Percentiles rank a stretch among this genome's conserved stretches.
Evolutionary conservation across 2,113 vertebrate genomes (phyloP).

Genomic region (Lepus americanus): DNA sequence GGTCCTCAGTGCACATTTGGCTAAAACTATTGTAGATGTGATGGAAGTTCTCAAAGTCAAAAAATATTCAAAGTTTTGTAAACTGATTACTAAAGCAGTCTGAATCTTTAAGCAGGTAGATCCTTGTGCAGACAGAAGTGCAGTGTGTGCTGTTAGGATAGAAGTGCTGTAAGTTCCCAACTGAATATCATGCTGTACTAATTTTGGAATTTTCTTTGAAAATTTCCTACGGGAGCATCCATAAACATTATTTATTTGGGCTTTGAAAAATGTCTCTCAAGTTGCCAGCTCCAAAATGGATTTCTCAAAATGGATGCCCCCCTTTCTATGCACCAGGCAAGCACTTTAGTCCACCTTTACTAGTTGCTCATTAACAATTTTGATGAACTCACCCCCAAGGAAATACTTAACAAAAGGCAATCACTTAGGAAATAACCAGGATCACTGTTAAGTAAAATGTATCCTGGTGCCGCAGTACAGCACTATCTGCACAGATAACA

Average conservation of each 20-base stretch:
- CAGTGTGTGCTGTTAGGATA: background rate
- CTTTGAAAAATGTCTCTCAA: background rate
- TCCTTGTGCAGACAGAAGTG: background rate
- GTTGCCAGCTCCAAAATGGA: background rate
- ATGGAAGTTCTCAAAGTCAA: constrained; percentile 67
- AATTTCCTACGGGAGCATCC: background rate
- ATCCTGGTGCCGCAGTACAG: too few species aligned
- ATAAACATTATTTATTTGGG: constrained; percentile 7
- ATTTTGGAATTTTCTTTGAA: background rate
- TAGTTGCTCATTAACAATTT: background rate
- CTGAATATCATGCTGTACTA: background rate
- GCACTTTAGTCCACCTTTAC: background rate
- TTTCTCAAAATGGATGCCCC: background rate
- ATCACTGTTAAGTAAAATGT: background rate
- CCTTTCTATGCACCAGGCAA: background rate
- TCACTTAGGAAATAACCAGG: constrained; percentile 4
- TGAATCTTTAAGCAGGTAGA: background rate
- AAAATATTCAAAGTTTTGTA: constrained; percentile 11
- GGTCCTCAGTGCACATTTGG: background rate
- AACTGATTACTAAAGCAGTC: background rate
- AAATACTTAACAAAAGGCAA: background rate
- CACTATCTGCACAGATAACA: background rate
- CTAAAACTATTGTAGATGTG: constrained; percentile 38
- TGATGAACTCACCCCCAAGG: background rate
- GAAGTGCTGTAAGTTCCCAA: background rate